phyloP scores from a whole-genome alignment of 2,888 invertebrate genomes.

The Eristalinus aeneus region DNA sequence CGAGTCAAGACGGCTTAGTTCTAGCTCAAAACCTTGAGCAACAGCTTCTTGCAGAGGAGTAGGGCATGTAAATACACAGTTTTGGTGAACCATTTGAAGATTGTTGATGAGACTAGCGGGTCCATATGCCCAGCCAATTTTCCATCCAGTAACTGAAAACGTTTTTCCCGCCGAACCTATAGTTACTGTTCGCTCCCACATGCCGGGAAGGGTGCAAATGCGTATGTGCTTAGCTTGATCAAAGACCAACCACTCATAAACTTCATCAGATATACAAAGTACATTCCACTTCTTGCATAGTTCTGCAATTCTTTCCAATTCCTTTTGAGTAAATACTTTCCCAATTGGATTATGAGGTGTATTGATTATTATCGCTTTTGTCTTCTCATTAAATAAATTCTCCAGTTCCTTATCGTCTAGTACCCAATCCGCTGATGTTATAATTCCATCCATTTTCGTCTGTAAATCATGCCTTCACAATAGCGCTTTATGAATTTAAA shows the following conservation, averaged over 20 bases:
- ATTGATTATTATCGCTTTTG: slow-evolving; percentile 97
- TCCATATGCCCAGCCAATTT: slow-evolving; percentile 97
- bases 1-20: slow-evolving; percentile 85
- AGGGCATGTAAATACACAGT: slow-evolving; percentile 94
- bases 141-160: slow-evolving; percentile 99
- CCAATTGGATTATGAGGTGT: slow-evolving; percentile 99
- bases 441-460: slow-evolving; percentile 79
- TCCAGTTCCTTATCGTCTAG: slow-evolving; percentile 91
- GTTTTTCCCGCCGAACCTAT: slow-evolving; percentile 99
- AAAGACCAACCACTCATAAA: slow-evolving; percentile 98
- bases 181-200: slow-evolving; percentile 99
- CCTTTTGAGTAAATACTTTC: slow-evolving; percentile 86
- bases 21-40: slow-evolving; percentile 93
- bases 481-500: background rate
- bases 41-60: slow-evolving; percentile 97
- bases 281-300: slow-evolving; percentile 96
- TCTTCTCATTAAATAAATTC: slow-evolving; percentile 90
- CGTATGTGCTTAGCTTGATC: slow-evolving; percentile 91
- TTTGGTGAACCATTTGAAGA: slow-evolving; percentile 95
- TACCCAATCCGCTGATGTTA: slow-evolving; percentile 91
- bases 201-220: slow-evolving; percentile 96
- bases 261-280: slow-evolving; percentile 96
- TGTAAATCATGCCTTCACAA: slow-evolving; percentile 61
- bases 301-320: slow-evolving; percentile 89
- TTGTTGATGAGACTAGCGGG: slow-evolving; percentile 90